Evolutionary conservation across 1,140 invertebrate genomes (phyloP), one percentile per base, ranked within the genome.

Genomic region (Caenorhabditis brenneri): DNA sequence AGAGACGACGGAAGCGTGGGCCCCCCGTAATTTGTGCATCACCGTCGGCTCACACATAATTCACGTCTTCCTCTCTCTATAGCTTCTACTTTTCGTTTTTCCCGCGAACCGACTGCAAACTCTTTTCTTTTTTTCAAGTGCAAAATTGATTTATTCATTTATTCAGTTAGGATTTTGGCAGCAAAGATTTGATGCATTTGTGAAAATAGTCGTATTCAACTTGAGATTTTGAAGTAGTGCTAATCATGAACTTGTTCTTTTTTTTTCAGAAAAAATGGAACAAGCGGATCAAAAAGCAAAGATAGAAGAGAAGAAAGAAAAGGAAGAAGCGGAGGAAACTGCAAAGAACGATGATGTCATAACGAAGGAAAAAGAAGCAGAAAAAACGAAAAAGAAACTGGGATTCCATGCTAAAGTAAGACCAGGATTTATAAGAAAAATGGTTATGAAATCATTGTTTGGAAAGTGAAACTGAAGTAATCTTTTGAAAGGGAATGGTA

Each of bases 1-100:
- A 15, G 36, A 31, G 15, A 29, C 7, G 10, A 55, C 53, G 65
- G 36, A 46, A 46, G 36, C 36, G 65, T 39, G 9, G 36, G 6
- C 65, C 65, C n/a, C n/a, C 36, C 65, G 65, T 74, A 74, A 74
- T 74, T 74, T 74, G 65, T 74, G 65, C 65, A 74, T 80, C 51
- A 51, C 78, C 78, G 12, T 24, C 31, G 79, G 36, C 79, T 79
- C 49, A 29, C 42, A 36, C 79, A 51, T 80, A 31, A 51, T 80
- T 80, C 79, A 80, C 79, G 48, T 58, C 48, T 53, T 80, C 79
- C 46, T 78, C 46, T 48, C 33, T 39, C 79, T 80, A 53, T 80
- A 36, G 79, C 79, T 22, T 80, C 42, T 51, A 10, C 33, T 48
- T 79, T 53, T 49, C 12, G 5, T 33, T 42, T 39, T 39, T 12